Evolutionary conservation across 2,888 invertebrate genomes (phyloP).

Genomic region (Sarcophaga caerulescens): DNA sequence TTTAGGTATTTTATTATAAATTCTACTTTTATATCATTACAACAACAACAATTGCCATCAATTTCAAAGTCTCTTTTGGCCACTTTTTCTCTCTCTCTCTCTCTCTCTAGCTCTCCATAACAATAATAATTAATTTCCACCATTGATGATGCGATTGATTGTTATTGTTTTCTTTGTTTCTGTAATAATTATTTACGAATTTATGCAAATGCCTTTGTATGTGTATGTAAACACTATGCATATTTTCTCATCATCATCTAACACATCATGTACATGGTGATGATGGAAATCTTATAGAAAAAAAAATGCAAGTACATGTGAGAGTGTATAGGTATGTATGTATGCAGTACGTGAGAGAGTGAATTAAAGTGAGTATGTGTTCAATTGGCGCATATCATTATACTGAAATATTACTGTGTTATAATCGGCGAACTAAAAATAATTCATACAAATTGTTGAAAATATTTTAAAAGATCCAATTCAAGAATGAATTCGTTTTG

Average conservation of each 20-base stretch:
- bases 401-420: neutral
- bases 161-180: constrained; percentile 22
- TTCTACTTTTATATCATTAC: no score
- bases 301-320: no score
- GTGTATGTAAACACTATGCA: constrained; percentile 28
- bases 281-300: constrained; percentile 38
- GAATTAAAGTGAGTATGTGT: constrained; percentile 27
- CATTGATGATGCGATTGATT: constrained; percentile 31
- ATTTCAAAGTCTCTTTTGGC: no score
- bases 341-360: neutral
- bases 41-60: no score
- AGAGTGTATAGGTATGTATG: neutral
- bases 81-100: no score
- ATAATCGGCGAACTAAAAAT: neutral
- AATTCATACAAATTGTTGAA: neutral
- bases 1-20: constrained; percentile 4
- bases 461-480: no score
- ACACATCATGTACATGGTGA: constrained; percentile 5
- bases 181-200: neutral
- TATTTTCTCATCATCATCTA: neutral
- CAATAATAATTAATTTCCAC: constrained; percentile 35
- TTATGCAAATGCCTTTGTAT: constrained; percentile 18
- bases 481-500: no score
- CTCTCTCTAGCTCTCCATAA: neutral
- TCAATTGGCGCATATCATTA: constrained; percentile 50